These are phyloP conservation scores for Urosaurus nigricauda DNA, from an alignment of 2,797 vertebrate species.

Conservation along the genomic window DNA sequence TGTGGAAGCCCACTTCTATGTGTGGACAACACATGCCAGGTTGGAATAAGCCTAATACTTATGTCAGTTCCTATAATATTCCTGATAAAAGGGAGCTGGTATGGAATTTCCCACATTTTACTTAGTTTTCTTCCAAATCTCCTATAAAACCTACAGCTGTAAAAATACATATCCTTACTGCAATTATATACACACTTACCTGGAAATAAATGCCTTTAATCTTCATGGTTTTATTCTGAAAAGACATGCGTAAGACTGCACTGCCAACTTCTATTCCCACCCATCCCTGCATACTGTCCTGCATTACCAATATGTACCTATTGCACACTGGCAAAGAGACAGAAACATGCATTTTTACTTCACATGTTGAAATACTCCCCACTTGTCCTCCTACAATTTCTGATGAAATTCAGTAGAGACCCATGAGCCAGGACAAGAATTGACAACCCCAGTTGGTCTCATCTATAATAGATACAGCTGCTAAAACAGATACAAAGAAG, in stretches of 20 bases:
- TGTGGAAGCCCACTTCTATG: background rate
- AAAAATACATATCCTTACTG: background rate
- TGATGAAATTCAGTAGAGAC: background rate
- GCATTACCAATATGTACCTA: background rate
- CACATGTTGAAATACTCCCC: rapidly evolving
- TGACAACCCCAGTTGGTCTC: conserved; percentile 27
- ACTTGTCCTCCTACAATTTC: background rate
- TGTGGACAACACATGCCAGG: no score
- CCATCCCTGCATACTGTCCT: background rate
- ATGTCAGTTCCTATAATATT: background rate
- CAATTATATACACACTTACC: background rate
- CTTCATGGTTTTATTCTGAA: no score
- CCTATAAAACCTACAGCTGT: background rate
- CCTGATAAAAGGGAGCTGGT: background rate
- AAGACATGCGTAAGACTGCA: background rate
- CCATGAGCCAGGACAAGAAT: background rate
- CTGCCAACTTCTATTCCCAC: background rate
- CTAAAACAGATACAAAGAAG: conserved; percentile 24
- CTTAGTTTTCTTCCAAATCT: background rate
- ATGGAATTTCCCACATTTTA: background rate
- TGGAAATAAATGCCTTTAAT: no score
- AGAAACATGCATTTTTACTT: background rate
- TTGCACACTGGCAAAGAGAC: background rate
- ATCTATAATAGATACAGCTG: background rate
- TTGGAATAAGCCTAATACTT: background rate